These are phyloP conservation scores for Monodelphis domestica DNA, from an alignment of 2,797 vertebrate species.

Conservation along the genomic window DNA sequence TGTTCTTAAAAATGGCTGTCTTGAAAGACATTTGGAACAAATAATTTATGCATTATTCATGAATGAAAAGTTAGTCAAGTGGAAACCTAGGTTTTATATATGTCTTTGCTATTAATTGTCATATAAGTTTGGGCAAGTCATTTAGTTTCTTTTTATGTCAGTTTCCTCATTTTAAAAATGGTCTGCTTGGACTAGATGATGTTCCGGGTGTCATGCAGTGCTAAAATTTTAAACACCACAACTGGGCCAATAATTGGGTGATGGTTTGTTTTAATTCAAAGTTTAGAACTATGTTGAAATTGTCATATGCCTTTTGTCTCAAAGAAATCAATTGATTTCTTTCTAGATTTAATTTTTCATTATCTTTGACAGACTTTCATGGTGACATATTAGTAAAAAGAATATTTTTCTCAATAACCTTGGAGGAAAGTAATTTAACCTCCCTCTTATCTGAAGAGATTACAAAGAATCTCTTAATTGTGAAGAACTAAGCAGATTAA, in stretches of 20 bases:
- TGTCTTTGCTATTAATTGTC: background rate
- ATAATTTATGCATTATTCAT: background rate
- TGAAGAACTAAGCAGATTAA: constrained; percentile 36
- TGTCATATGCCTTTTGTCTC: background rate
- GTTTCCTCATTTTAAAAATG: constrained; percentile 23
- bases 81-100: background rate
- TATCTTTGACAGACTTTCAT: constrained; percentile 1
- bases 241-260: background rate
- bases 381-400: constrained; percentile 9
- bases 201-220: constrained; percentile 5
- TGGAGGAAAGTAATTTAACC: constrained; percentile 3
- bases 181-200: constrained; percentile 15
- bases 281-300: background rate
- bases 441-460: constrained; percentile 29
- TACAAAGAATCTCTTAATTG: constrained; percentile 24
- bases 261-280: background rate
- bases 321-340: constrained; percentile 13
- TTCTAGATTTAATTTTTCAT: constrained; percentile 27
- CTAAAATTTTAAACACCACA: background rate
- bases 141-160: background rate
- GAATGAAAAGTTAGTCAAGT: constrained; percentile 8
- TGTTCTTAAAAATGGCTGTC: background rate
- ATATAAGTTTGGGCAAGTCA: background rate
- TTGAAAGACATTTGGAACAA: constrained; percentile 25
- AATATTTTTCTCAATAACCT: constrained; percentile 26